Conservation (phyloP, 2,113 vertebrate genomes). For the Phylloscopus trochiloides region DNA sequence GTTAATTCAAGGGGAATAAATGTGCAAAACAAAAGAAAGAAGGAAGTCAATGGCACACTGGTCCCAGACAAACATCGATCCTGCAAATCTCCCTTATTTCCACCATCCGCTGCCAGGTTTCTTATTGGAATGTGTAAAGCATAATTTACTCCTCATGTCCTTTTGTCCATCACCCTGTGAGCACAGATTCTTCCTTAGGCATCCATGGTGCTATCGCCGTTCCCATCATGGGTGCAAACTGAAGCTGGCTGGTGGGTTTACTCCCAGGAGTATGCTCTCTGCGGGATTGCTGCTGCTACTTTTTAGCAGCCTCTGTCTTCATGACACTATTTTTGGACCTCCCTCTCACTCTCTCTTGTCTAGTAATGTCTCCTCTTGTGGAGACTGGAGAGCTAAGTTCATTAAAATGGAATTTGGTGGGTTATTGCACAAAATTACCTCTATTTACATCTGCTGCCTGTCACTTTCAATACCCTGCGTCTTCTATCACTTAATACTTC, state of each 20-base stretch:
- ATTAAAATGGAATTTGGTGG: conserved; percentile 59
- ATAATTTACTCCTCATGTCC: conserved; percentile 13
- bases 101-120: background rate
- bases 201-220: background rate
- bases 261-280: background rate
- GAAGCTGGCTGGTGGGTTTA: background rate
- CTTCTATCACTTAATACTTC: conserved; percentile 67
- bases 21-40: conserved; percentile 5
- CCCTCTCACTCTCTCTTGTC: background rate
- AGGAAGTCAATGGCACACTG: background rate
- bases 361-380: background rate
- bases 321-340: conserved; percentile 14
- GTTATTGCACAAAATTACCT: conserved; percentile 56
- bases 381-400: conserved; percentile 46
- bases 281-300: background rate
- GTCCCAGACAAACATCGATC: background rate
- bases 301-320: conserved; percentile 17
- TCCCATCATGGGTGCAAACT: background rate
- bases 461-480: conserved; percentile 49
- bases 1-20: conserved; percentile 24
- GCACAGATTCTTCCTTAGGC: background rate
- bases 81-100: background rate
- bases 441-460: conserved; percentile 62
- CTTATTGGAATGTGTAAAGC: background rate
- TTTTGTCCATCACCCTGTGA: background rate